Percentiles rank a stretch among this genome's conserved stretches.
These are phyloP conservation scores for Ganaspis brasiliensis DNA, from an alignment of 2,888 invertebrate genomes.

Conservation along the genomic window DNA sequence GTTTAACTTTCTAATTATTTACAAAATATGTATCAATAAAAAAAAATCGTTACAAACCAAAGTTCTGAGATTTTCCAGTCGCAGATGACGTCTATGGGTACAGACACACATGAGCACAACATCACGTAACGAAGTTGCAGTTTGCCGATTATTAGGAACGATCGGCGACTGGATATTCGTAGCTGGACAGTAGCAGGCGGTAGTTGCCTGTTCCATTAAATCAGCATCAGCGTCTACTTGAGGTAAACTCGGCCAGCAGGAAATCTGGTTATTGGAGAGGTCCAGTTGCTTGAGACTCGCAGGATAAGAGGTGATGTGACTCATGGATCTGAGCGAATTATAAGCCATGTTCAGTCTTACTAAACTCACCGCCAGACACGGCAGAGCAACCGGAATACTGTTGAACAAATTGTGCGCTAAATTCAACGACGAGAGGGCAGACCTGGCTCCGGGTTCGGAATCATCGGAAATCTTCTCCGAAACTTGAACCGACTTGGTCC, in stretches of 20 bases:
- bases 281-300: constrained; percentile 94
- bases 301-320: constrained; percentile 92
- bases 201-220: constrained; percentile 85
- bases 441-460: constrained; percentile 83
- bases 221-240: constrained; percentile 83
- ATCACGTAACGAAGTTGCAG: constrained; percentile 86
- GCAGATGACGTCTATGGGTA: constrained; percentile 90
- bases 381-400: constrained; percentile 92
- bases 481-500: constrained; percentile 86
- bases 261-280: constrained; percentile 94
- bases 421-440: constrained; percentile 89
- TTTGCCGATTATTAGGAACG: constrained; percentile 76
- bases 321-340: constrained; percentile 86
- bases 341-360: constrained; percentile 95
- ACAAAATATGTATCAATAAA: no score
- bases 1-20: no score
- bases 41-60: no score
- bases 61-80: constrained; percentile 91
- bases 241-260: constrained; percentile 93
- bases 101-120: constrained; percentile 91
- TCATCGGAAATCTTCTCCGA: constrained; percentile 85
- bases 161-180: constrained; percentile 74
- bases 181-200: constrained; percentile 87
- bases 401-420: constrained; percentile 95
- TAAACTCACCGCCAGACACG: constrained; percentile 94